Conservation (phyloP, 2,888 invertebrate genomes). For the Linnaemya vulpina region DNA sequence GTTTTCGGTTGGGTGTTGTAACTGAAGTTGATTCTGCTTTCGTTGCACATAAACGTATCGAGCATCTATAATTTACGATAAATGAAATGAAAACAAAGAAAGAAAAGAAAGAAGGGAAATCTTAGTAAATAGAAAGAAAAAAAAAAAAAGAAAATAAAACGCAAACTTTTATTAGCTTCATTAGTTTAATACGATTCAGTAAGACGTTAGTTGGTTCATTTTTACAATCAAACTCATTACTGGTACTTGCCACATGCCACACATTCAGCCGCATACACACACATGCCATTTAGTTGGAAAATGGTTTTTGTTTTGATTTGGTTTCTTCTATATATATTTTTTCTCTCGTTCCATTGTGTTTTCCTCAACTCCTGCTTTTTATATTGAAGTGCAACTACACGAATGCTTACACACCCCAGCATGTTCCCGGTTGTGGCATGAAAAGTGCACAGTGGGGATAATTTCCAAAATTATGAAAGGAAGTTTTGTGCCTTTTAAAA, state of each 20-base stretch:
- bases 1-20: conserved; percentile 21
- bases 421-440: not conserved
- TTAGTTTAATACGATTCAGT: conserved; percentile 69
- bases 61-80: conserved; percentile 32
- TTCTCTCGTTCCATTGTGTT: not conserved
- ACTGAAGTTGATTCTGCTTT: conserved; percentile 9
- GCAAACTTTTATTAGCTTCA: conserved; percentile 71
- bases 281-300: conserved; percentile 28
- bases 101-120: not conserved
- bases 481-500: no score
- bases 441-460: not conserved
- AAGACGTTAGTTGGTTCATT: conserved; percentile 19
- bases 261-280: conserved; percentile 1
- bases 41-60: conserved; percentile 9
- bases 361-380: conserved; percentile 15
- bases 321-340: not conserved
- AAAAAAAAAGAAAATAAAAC: conserved; percentile 47
- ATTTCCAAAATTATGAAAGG: no score
- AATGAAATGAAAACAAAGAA: conserved; percentile 42
- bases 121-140: conserved; percentile 30
- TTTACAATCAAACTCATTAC: conserved; percentile 57
- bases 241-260: conserved; percentile 58
- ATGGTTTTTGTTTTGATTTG: conserved; percentile 52
- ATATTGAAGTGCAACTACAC: conserved; percentile 17
- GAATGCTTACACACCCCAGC: not conserved